Base-by-base conservation (phyloP, 2,797 vertebrate species). In the Danio tinwini region DNA sequence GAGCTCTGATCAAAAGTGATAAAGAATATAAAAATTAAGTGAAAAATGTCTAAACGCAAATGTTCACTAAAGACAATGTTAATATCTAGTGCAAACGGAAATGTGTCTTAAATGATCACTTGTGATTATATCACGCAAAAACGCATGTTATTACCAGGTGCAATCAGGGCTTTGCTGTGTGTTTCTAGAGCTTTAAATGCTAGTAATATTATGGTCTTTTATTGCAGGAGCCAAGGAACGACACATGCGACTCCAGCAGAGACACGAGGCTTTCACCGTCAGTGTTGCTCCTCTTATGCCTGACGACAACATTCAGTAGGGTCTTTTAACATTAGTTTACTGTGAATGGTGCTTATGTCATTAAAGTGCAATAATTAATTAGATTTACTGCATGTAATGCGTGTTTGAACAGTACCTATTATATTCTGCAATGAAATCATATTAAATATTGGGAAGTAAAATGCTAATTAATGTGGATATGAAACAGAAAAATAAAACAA, bases 231-330 rank as follows among this genome's bases (percentile, higher is more conserved):
- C 0, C 16, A 37, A 17, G 59, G 37, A 17, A 52, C 84, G 39
- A 75, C 81, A 0, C 72, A 40, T 61, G 53, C 83, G 64, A 59
- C 74, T 37, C 29, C 12, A 13, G 29, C 83, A 39, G 81, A 87
- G 11, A 84, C 71, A 77, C 62, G 83, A 69, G 83, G 87, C 76
- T 80, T 74, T 50, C 39, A n/a, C 55, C 5, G 6, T 29, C 5
- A 76, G 69, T 90, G 86, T 87, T 86, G 77, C 79, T 76, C 86
- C 44, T 85, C 74, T 29, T 29, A 29, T 29, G 29, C 29, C 29
- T 75, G 21, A 58, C 53, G 16, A 71, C 47, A n/a, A 6, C 39
- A 7, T 45, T 75, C 1, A 8, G 17, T 52, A 14, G 12, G 49
- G 11, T 10, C 7, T 56, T 44, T 19, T 64, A 14, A 14, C 11